A percentile compares a stretch with the other conserved stretches of the same genome.
These are phyloP conservation scores for Eurosta solidaginis DNA, from an alignment of 1,140 invertebrate genomes.

Conservation along the genomic window DNA sequence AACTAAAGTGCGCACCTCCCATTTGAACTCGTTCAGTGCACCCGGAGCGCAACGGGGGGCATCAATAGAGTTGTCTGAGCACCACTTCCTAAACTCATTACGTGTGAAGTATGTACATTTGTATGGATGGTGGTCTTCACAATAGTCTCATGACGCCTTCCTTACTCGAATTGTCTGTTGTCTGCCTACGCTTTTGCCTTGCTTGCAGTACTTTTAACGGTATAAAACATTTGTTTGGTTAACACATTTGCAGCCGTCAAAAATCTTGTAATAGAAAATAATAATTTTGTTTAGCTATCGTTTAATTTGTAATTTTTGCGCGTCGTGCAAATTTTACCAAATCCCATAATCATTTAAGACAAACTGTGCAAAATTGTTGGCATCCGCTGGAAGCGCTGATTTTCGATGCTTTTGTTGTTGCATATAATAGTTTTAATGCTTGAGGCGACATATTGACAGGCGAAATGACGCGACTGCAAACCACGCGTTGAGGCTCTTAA, in stretches of 20 bases:
- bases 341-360: neutral
- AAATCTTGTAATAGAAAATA: neutral
- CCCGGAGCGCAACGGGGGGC: neutral
- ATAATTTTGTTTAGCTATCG: neutral
- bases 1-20: slow-evolving; percentile 11
- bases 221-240: neutral
- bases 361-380: neutral
- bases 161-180: neutral
- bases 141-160: no score
- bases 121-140: neutral
- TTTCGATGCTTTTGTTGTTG: neutral
- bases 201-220: neutral
- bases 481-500: neutral
- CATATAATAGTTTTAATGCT: neutral
- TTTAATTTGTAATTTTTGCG: neutral
- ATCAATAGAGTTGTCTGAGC: neutral
- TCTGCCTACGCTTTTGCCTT: neutral
- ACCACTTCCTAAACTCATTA: no score
- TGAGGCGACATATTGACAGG: neutral
- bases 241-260: neutral
- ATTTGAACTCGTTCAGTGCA: neutral
- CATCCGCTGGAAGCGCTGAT: neutral
- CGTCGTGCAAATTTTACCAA: neutral
- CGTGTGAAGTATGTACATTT: neutral
- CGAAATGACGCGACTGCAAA: slow-evolving; percentile 3